A percentile compares a stretch with the other conserved stretches of the same genome.
phyloP scores from a whole-genome alignment of 2,797 vertebrate species.

The Sorex maritimensis region DNA sequence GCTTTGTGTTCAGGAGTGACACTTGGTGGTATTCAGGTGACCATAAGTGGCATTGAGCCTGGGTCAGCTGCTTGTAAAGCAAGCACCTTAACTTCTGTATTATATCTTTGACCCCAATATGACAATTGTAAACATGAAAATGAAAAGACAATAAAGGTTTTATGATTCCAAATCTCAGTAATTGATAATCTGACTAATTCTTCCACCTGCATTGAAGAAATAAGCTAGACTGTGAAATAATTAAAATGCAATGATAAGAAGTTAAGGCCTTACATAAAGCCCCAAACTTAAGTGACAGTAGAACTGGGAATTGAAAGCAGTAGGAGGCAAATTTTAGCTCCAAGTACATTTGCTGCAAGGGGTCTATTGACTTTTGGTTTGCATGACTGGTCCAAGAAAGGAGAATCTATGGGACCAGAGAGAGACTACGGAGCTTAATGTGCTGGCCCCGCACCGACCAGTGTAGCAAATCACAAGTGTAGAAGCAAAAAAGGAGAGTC shows the following conservation, averaged over 20 bases:
- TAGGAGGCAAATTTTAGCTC: background rate
- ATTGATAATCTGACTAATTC: background rate
- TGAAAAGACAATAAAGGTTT: background rate
- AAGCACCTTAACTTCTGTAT: too few species aligned
- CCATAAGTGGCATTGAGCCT: too few species aligned
- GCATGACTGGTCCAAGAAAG: background rate
- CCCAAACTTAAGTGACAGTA: background rate
- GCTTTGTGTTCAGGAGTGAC: too few species aligned
- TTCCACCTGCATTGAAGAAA: background rate
- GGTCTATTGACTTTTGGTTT: background rate
- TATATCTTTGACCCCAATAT: too few species aligned
- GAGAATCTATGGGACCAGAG: background rate
- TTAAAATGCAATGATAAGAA: background rate
- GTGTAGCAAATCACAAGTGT: too few species aligned
- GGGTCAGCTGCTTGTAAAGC: too few species aligned
- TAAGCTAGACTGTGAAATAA: background rate
- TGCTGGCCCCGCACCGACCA: too few species aligned
- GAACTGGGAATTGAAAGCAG: background rate
- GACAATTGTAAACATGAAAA: background rate
- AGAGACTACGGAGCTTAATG: too few species aligned
- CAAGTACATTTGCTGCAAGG: background rate
- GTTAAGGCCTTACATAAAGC: background rate
- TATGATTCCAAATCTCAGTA: background rate
- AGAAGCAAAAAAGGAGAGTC: too few species aligned
- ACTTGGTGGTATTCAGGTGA: too few species aligned